Evolutionary conservation across 2,888 invertebrate genomes (phyloP).

Genomic region (Aphodius sticticus): DNA sequence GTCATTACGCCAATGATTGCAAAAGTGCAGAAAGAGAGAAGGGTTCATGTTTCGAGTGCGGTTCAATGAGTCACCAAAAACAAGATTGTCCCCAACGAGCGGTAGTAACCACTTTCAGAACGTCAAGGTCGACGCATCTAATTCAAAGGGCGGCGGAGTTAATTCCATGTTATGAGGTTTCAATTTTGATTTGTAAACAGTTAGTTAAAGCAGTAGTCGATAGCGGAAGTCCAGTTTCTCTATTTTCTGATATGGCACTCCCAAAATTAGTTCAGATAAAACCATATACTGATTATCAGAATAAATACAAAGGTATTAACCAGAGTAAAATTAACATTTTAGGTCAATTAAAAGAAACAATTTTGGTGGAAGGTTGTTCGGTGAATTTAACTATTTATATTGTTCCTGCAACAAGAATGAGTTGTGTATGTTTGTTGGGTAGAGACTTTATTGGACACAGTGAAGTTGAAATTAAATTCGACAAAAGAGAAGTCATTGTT

Average conservation of each 20-base stretch:
- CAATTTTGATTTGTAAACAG: background rate
- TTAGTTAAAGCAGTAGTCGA: background rate
- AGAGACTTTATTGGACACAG: constrained; percentile 20
- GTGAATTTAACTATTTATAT: constrained; percentile 17
- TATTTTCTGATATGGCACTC: constrained; percentile 4
- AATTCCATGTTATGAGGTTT: constrained; percentile 16
- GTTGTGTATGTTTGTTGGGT: constrained; percentile 17
- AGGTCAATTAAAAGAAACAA: constrained; percentile 12
- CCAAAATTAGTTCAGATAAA: background rate
- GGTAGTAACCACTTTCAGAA: too few species aligned
- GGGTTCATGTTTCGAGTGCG: background rate
- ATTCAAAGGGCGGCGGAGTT: background rate
- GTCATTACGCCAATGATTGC: background rate
- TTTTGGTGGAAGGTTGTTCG: constrained; percentile 5
- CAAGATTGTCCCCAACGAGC: constrained; percentile 10
- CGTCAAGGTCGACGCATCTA: background rate
- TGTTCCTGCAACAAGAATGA: constrained; percentile 15
- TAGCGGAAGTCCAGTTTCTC: background rate
- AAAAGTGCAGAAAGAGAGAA: background rate
- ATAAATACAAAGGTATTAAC: constrained; percentile 15
- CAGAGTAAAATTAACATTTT: background rate
- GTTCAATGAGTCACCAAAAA: background rate
- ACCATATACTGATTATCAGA: background rate
- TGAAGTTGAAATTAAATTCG: constrained; percentile 7
- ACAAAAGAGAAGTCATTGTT: background rate